Conservation (phyloP, 2,797 vertebrate species). For the Myotis findleyi region DNA sequence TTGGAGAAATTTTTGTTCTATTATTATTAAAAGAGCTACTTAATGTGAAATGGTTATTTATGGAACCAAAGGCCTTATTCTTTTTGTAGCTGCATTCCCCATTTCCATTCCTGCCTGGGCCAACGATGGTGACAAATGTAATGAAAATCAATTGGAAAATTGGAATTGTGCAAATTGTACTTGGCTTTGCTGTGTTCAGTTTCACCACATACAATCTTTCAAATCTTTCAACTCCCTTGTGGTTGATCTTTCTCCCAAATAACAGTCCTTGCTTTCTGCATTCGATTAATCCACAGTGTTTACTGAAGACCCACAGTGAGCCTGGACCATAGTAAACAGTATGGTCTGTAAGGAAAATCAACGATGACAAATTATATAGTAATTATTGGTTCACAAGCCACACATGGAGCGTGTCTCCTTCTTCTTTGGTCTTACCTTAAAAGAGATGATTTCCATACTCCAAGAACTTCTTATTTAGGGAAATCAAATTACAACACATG, state of each 20-base stretch:
- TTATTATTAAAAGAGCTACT: neutral
- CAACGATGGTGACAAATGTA: neutral
- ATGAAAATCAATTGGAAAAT: slow-evolving; percentile 42
- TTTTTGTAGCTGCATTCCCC: neutral
- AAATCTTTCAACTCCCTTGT: neutral
- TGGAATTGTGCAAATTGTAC: neutral
- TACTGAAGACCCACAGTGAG: neutral
- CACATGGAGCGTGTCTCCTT: neutral
- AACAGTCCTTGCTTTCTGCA: neutral
- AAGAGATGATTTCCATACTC: neutral
- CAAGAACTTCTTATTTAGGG: neutral
- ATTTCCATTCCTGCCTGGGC: neutral
- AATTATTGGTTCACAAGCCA: neutral
- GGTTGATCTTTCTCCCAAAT: neutral
- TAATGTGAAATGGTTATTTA: neutral
- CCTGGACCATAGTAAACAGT: neutral
- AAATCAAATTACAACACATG: neutral
- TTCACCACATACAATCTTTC: neutral
- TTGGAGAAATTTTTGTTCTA: neutral
- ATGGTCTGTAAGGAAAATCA: neutral
- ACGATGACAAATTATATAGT: neutral
- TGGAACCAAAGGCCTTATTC: neutral
- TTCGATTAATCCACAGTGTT: neutral
- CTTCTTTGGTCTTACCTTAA: neutral
- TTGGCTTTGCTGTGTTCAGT: neutral